Evolutionary conservation across 2,113 vertebrate genomes (phyloP).

Genomic region (Macaca nemestrina): DNA sequence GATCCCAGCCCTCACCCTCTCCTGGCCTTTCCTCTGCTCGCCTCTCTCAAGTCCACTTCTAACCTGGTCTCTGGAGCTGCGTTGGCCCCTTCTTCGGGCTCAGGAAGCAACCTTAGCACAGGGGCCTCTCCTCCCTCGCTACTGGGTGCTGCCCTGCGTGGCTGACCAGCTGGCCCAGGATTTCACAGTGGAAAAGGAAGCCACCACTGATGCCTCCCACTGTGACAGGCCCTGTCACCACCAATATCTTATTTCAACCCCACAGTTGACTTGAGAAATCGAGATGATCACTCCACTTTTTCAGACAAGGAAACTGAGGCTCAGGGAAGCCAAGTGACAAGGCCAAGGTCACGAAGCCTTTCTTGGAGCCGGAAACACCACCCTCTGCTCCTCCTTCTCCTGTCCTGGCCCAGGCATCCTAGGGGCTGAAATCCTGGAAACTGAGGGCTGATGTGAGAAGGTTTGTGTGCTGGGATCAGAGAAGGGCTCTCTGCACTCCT

Average conservation of each 20-base stretch:
- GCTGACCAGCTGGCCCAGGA: background rate
- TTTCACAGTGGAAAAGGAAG: background rate
- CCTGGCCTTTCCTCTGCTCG: conserved; percentile 52
- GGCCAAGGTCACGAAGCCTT: background rate
- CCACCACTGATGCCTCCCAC: accelerated
- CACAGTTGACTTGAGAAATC: background rate
- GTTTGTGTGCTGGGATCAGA: background rate
- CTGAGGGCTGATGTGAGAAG: too few relatives aligned
- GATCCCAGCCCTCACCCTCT: background rate
- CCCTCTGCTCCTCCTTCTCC: background rate
- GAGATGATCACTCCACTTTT: background rate
- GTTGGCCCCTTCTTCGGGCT: background rate
- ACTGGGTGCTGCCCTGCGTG: background rate
- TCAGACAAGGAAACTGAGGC: background rate
- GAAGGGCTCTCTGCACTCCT: background rate
- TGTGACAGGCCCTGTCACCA: background rate
- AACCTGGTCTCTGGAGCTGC: background rate
- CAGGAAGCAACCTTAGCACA: background rate
- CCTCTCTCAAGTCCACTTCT: conserved; percentile 57
- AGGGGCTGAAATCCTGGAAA: background rate
- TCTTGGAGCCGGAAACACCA: background rate
- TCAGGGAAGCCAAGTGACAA: background rate
- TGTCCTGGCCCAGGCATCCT: background rate
- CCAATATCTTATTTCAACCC: background rate
- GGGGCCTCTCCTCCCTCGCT: background rate